Conservation (phyloP, 1,140 invertebrate genomes). For the Leptopilina boulardi region DNA sequence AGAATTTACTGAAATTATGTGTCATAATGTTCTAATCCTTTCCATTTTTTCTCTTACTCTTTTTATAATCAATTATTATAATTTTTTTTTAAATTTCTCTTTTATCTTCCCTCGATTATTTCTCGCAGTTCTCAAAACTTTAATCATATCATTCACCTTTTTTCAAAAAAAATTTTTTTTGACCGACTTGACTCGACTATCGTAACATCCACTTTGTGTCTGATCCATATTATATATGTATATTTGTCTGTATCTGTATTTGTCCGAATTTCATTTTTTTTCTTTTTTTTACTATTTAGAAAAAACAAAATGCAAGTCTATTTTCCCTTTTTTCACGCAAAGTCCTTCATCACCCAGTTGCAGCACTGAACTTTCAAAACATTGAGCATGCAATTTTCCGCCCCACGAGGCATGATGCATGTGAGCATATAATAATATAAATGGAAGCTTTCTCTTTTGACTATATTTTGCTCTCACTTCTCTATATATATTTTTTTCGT, state of each 20-base stretch:
- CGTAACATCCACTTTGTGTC: slow-evolving; percentile 46
- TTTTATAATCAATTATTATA: no score
- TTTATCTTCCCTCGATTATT: slow-evolving; percentile 6
- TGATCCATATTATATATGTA: slow-evolving; percentile 48
- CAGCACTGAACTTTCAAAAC: slow-evolving; percentile 34
- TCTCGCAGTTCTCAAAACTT: slow-evolving; percentile 1
- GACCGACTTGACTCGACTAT: slow-evolving; percentile 43
- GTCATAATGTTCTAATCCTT: no score
- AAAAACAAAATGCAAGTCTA: slow-evolving; percentile 24
- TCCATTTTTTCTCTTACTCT: no score
- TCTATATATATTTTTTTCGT: slow-evolving; percentile 29
- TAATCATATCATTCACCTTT: slow-evolving; percentile 44
- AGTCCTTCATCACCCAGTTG: slow-evolving; percentile 44
- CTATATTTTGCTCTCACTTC: slow-evolving; percentile 43
- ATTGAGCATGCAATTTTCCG: slow-evolving; percentile 54
- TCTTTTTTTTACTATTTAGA: slow-evolving; percentile 17
- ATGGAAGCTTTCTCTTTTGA: slow-evolving; percentile 49
- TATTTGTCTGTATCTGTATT: slow-evolving; percentile 50
- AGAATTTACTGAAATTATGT: no score
- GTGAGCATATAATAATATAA: slow-evolving; percentile 41
- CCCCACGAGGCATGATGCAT: slow-evolving; percentile 58
- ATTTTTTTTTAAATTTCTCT: no score
- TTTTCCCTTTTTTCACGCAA: slow-evolving; percentile 41
- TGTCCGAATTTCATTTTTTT: slow-evolving; percentile 39
- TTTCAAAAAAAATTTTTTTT: slow-evolving; percentile 34